Base-by-base conservation (phyloP, 2,888 invertebrate genomes). In the Drosophila diplacantha region DNA sequence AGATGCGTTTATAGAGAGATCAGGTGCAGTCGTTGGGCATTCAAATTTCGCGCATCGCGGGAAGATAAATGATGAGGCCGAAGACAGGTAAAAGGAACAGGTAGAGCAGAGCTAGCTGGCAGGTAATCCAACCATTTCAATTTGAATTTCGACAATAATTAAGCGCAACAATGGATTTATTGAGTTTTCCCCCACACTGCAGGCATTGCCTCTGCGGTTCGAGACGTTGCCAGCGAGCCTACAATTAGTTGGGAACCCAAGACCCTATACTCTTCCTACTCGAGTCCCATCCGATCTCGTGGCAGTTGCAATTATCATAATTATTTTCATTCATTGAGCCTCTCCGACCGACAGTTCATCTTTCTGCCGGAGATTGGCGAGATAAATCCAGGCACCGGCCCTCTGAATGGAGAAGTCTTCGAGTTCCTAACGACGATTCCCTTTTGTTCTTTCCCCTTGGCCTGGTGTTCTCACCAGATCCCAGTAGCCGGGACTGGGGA, bases 161-260 rank as follows among this genome's bases (percentile, higher is more conserved):
- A 84, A 84, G 85, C 80, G 66, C 81, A 84, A 83, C 83, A 83
- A 83, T 81, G 73, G 75, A 81, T 71, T 74, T 77, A 79, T 83
- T 81, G 81, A 71, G 81, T 79, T 82, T 82, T 73, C 60, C 51
- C n/a, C 16, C 29, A 18, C 43, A 46, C 44, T 44, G n/a, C 20
- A 16, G 3, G 9, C n/a, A 24, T 60, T 72, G 72, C 62, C 62
- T 56, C 61, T 82, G 82, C 77, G 82, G 76, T 72, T 71, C 80
- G 14, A 38, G 38, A 43, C 31, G 37, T 9, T 60, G 61, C 60
- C 60, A 64, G 39, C 53, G 78, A 83, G 83, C 81, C 78, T 63
- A 67, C 83, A 78, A 78, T 78, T 78, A 83, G 81, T 83, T 68
- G 64, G 58, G 63, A 56, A 41, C 34, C 29, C 51, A 47, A 59